These are phyloP conservation scores for Toxotes jaculatrix DNA, from an alignment of 2,113 vertebrate species.

Conservation along the genomic window DNA sequence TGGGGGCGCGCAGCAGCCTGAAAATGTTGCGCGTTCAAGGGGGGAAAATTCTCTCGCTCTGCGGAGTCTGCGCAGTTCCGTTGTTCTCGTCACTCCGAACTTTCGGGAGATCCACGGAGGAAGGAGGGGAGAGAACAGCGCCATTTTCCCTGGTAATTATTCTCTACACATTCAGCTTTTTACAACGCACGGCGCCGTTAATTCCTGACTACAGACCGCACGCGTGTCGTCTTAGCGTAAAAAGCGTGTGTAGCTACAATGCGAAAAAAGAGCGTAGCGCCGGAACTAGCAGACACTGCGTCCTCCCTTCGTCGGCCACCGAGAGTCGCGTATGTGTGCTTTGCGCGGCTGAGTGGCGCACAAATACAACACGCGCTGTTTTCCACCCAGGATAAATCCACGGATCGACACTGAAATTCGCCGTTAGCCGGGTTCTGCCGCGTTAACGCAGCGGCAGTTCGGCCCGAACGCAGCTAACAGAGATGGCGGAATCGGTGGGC, in stretches of 20 bases:
- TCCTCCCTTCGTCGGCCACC: constrained; percentile 11
- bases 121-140: constrained; percentile 65
- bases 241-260: accelerated
- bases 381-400: neutral
- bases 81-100: constrained; percentile 74
- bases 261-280: neutral
- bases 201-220: accelerated
- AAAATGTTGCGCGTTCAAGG: constrained; percentile 69
- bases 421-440: accelerated
- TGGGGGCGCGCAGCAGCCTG: constrained; percentile 53
- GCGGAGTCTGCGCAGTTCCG: constrained; percentile 72
- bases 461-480: neutral
- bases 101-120: constrained; percentile 75
- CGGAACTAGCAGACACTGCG: constrained; percentile 20
- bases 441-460: too few species aligned
- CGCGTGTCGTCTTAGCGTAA: accelerated
- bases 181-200: neutral
- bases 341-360: neutral
- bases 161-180: neutral
- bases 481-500: constrained; percentile 45
- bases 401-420: accelerated
- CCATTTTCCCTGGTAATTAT: constrained; percentile 74
- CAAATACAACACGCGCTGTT: neutral
- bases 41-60: neutral
- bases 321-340: neutral